Conservation (phyloP, 2,113 vertebrate species). For the Cyanoderma ruficeps region DNA sequence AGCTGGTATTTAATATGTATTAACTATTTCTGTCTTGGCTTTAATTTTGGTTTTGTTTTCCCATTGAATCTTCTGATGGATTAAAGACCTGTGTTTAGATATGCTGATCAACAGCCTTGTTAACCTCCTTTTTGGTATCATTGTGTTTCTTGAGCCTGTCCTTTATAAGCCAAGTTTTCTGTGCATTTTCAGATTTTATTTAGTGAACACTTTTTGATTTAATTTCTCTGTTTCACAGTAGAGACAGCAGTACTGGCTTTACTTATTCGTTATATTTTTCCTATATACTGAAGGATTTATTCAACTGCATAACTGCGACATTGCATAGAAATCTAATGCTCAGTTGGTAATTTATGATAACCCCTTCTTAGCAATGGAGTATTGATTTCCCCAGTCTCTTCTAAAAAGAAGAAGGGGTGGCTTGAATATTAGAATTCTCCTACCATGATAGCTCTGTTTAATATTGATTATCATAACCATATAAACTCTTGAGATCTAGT, state of each 20-base stretch:
- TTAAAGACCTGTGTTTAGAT: background rate
- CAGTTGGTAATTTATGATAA: slow-evolving; percentile 49
- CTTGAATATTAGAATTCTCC: slow-evolving; percentile 44
- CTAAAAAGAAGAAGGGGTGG: background rate
- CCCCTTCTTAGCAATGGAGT: slow-evolving; percentile 16
- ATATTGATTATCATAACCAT: slow-evolving; percentile 53
- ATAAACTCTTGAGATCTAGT: slow-evolving; percentile 37
- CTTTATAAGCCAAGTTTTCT: background rate
- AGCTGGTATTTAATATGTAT: background rate
- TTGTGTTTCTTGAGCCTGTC: background rate
- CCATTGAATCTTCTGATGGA: background rate
- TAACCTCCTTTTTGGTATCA: background rate
- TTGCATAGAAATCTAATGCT: slow-evolving; percentile 33
- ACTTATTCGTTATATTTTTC: background rate
- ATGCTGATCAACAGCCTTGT: background rate
- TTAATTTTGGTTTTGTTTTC: background rate
- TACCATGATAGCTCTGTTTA: background rate
- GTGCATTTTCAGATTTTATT: background rate
- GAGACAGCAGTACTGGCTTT: background rate
- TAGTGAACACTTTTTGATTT: background rate
- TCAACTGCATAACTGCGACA: background rate
- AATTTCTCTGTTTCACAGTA: background rate
- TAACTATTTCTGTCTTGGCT: slow-evolving; percentile 4
- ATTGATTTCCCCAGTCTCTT: slow-evolving; percentile 56
- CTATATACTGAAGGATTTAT: background rate